Conservation (phyloP, 2,113 vertebrate species). For the Carollia perspicillata region DNA sequence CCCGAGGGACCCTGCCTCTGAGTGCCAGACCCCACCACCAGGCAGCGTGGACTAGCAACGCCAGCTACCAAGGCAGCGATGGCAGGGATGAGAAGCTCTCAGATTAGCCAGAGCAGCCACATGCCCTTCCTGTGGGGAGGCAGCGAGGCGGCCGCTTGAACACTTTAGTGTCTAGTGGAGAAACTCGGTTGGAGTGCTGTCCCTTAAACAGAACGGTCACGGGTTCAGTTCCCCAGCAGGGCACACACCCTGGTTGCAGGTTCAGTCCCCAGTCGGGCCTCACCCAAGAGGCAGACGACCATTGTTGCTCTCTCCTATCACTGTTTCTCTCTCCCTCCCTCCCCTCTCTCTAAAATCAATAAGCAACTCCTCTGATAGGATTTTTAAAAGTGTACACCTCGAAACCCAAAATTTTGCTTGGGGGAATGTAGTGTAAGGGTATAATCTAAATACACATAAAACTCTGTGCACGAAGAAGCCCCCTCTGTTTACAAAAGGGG, state of each 20-base stretch:
- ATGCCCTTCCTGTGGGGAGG: background rate
- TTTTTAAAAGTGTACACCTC: background rate
- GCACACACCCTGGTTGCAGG: too few relatives aligned
- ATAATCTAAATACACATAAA: background rate
- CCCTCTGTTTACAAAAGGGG: too few relatives aligned
- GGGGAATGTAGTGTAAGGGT: background rate
- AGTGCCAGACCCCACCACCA: too few relatives aligned
- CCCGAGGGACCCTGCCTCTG: background rate
- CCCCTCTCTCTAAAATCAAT: too few relatives aligned
- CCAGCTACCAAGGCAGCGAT: background rate
- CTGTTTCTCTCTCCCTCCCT: background rate
- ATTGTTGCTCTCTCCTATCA: too few relatives aligned
- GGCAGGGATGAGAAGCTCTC: background rate
- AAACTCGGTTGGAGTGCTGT: background rate
- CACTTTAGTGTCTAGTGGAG: accelerated
- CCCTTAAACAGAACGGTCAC: too few relatives aligned
- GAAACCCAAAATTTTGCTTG: background rate
- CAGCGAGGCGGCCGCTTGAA: background rate
- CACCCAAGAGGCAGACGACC: too few relatives aligned
- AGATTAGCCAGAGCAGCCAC: background rate
- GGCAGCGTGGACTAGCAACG: background rate
- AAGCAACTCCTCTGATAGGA: too few relatives aligned
- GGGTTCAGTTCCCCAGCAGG: too few relatives aligned
- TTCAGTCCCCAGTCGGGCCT: too few relatives aligned
- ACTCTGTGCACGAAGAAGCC: background rate